phyloP scores from a whole-genome alignment of 2,888 invertebrate species.

The Plemyria rubiginata region DNA sequence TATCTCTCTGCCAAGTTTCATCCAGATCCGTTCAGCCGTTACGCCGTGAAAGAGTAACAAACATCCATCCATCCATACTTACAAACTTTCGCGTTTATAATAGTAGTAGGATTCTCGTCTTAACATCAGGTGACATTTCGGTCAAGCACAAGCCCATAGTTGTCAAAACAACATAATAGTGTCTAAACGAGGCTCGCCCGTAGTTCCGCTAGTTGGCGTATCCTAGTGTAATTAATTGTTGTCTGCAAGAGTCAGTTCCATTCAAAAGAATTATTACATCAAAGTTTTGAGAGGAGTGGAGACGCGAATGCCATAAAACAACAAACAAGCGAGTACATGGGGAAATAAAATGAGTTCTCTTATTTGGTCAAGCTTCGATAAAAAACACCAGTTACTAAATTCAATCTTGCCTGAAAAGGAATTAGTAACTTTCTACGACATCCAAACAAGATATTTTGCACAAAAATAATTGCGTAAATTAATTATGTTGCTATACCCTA shows the following conservation, averaged over 20 bases:
- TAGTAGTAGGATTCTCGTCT: too few relatives aligned
- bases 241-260: slow-evolving; percentile 44
- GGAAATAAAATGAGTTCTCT: background rate
- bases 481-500: too few relatives aligned
- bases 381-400: background rate
- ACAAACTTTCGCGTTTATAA: too few relatives aligned
- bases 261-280: slow-evolving; percentile 42
- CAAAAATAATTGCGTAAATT: too few relatives aligned
- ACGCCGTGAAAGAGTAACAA: too few relatives aligned
- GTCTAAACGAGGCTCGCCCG: slow-evolving; percentile 32
- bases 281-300: slow-evolving; percentile 31
- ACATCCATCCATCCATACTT: too few relatives aligned
- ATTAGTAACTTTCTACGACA: background rate
- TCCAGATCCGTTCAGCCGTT: too few relatives aligned
- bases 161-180: background rate
- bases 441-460: background rate
- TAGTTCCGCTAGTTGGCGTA: slow-evolving; percentile 40
- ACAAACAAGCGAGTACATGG: background rate
- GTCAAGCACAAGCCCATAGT: too few relatives aligned
- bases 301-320: slow-evolving; percentile 11
- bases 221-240: slow-evolving; percentile 46
- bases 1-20: too few relatives aligned
- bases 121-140: too few relatives aligned
- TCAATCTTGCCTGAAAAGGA: background rate
- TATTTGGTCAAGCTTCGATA: background rate